Conservation (phyloP, 2,888 invertebrate genomes). For the Tachina lurida region DNA sequence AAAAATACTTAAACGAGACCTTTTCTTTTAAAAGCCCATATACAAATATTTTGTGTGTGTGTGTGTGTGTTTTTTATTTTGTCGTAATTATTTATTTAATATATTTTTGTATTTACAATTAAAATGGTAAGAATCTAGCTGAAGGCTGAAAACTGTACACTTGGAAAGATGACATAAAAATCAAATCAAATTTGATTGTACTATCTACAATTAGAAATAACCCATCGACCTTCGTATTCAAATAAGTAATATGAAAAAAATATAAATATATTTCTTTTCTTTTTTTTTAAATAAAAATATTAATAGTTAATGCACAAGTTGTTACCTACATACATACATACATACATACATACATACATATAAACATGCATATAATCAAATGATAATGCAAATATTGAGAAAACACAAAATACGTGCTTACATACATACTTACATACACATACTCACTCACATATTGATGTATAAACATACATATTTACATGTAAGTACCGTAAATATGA, state of each 20-base stretch:
- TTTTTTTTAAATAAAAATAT: not conserved
- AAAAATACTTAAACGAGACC: too few species aligned
- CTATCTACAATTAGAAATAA: constrained; percentile 66
- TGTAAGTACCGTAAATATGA: too few species aligned
- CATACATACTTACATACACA: not conserved
- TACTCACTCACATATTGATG: too few species aligned
- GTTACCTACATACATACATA: not conserved
- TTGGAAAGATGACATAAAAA: constrained; percentile 31
- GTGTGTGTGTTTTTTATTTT: too few species aligned
- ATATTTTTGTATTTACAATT: not conserved
- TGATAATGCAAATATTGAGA: constrained; percentile 3
- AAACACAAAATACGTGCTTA: too few species aligned
- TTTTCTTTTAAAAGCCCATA: not conserved
- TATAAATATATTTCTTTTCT: not conserved
- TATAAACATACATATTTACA: too few species aligned
- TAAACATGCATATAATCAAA: not conserved
- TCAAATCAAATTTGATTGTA: constrained; percentile 52
- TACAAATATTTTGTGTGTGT: not conserved
- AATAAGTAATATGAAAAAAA: constrained; percentile 16
- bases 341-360: not conserved
- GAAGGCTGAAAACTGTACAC: not conserved
- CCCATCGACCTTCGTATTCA: constrained; percentile 57
- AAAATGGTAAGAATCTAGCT: not conserved
- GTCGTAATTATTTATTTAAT: constrained; percentile 1
- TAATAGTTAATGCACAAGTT: constrained; percentile 20